Evolutionary conservation across 2,797 vertebrate species (phyloP), one percentile per base, ranked within the genome.

Genomic region (Chromis chromis): DNA sequence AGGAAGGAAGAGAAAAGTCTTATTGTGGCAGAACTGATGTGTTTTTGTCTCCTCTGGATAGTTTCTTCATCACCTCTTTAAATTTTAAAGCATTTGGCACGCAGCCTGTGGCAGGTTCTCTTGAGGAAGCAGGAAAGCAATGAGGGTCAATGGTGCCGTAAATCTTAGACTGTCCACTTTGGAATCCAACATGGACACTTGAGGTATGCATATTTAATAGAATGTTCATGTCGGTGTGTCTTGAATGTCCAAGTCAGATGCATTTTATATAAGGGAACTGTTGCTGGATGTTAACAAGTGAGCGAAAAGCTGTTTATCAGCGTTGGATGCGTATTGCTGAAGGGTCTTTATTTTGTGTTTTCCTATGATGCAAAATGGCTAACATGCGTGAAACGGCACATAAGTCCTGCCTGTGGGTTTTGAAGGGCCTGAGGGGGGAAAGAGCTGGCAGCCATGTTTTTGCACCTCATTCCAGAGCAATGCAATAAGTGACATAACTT

Each of bases 61-160:
- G 94, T 96, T 96, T 98, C 96, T 96, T 95, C 96, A 95, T 96
- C 97, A 98, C 96, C 96, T 98, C 97, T 96, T 98, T 97, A 98
- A 98, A 96, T 96, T 96, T 97, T 97, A 97, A 95, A 92, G 95
- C 94, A 90, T 93, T 97, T 97, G 96, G 96, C 95, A 83, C 92
- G 85, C 88, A 94, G 96, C 95, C 95, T 91, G 92, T 91, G 90
- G 93, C 92, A 94, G 93, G 92, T 96, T 95, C 96, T 96, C 95
- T 92, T 88, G 94, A 96, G 96, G 95, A 96, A 96, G 92, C 91
- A 89, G 93, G 88, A 86, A 93, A 93, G 94, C 93, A 95, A 89
- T 90, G 90, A 85, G 91, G 95, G 93, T 96, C 96, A 96, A 90
- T 88, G 90, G 91, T 77, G 90, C 93, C 84, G 94, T 97, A 96